These are phyloP conservation scores for Platypus cylindrus DNA, from an alignment of 2,888 invertebrate species.

Conservation along the genomic window DNA sequence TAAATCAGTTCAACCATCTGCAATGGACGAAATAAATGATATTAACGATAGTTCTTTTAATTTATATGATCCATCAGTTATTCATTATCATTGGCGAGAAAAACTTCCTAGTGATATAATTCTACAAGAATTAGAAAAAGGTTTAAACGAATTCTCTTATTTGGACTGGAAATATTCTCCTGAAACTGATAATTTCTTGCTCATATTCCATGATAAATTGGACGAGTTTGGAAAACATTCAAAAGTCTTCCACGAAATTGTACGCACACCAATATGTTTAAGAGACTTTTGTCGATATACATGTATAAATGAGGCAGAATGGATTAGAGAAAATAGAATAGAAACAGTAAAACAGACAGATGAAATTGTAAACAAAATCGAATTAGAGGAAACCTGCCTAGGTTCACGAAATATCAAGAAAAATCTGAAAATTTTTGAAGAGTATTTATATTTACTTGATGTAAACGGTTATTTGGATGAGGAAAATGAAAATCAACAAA, in stretches of 20 bases:
- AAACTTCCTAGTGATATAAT: slow-evolving; percentile 18
- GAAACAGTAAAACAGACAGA: slow-evolving; percentile 7
- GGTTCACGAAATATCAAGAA: slow-evolving; percentile 17
- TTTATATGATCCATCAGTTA: slow-evolving; percentile 11
- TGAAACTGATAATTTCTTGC: slow-evolving; percentile 20
- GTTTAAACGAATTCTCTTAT: slow-evolving; percentile 17
- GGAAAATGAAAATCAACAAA: slow-evolving; percentile 6
- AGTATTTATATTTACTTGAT: slow-evolving; percentile 17
- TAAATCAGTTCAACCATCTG: slow-evolving; percentile 7
- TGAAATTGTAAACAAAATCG: slow-evolving; percentile 11
- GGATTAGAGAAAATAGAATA: slow-evolving; percentile 15
- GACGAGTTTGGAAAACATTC: slow-evolving; percentile 22
- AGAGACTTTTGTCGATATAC: slow-evolving; percentile 25
- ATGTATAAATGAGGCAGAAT: slow-evolving; percentile 16
- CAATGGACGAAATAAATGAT: background rate
- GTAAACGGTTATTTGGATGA: slow-evolving; percentile 7
- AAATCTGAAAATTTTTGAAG: slow-evolving; percentile 15
- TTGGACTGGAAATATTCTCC: slow-evolving; percentile 19
- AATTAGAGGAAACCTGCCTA: slow-evolving; percentile 16
- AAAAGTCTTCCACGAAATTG: slow-evolving; percentile 17
- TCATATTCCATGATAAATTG: slow-evolving; percentile 21
- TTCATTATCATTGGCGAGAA: slow-evolving; percentile 22
- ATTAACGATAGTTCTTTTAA: slow-evolving; percentile 5
- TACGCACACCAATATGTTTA: slow-evolving; percentile 23
- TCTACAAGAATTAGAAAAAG: slow-evolving; percentile 19